phyloP scores from a whole-genome alignment of 1,140 invertebrate species.

The Mamestra configurata region DNA sequence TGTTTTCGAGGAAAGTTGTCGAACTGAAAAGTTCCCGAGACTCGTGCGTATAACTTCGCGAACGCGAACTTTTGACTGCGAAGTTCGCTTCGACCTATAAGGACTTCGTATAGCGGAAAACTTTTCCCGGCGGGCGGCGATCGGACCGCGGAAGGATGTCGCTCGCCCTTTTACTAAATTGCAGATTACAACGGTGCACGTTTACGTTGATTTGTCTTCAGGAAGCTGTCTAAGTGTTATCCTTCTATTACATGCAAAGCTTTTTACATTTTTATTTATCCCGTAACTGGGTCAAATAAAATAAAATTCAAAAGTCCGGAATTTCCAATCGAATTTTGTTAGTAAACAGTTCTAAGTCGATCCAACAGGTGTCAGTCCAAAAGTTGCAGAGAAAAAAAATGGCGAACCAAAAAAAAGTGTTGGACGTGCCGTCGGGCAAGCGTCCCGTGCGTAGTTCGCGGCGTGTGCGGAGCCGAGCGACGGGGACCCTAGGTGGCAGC shows the following conservation, averaged over 20 bases:
- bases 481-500: slow-evolving; percentile 60
- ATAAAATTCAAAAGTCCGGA: not conserved
- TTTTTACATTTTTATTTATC: slow-evolving; percentile 8
- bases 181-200: slow-evolving; percentile 18
- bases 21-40: slow-evolving; percentile 72
- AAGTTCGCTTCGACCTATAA: slow-evolving; percentile 79
- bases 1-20: slow-evolving; percentile 73
- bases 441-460: slow-evolving; percentile 57
- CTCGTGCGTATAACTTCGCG: slow-evolving; percentile 76
- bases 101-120: slow-evolving; percentile 86
- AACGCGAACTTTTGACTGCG: slow-evolving; percentile 75
- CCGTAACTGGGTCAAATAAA: not conserved
- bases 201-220: slow-evolving; percentile 7
- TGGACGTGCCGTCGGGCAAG: slow-evolving; percentile 57
- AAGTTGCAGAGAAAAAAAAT: slow-evolving; percentile 58
- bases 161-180: slow-evolving; percentile 61
- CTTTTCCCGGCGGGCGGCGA: slow-evolving; percentile 64
- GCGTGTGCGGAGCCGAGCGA: slow-evolving; percentile 46
- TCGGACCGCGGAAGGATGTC: slow-evolving; percentile 55
- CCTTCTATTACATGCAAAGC: not conserved
- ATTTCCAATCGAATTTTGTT: slow-evolving; percentile 26
- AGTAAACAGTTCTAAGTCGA: slow-evolving; percentile 39
- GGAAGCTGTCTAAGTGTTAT: not conserved
- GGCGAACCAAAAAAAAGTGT: slow-evolving; percentile 66
- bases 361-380: slow-evolving; percentile 37